These are phyloP conservation scores for Neolamprologus longior DNA, from an alignment of 2,113 vertebrate species.

Conservation along the genomic window DNA sequence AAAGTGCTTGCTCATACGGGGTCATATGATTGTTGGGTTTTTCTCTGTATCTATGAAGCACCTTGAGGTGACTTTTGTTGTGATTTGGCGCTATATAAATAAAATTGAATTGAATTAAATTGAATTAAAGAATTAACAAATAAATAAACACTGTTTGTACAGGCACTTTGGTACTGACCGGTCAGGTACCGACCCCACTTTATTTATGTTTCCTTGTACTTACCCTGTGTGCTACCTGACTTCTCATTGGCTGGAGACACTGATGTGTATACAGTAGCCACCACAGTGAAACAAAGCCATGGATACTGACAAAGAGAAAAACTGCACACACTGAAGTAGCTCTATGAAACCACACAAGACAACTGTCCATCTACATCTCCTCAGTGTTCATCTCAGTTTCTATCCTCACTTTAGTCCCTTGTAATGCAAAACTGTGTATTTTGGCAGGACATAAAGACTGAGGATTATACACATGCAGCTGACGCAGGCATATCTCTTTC, in stretches of 20 bases:
- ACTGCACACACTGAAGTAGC: neutral
- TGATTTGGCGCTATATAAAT: neutral
- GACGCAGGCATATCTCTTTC: conserved; percentile 46
- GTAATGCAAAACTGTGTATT: conserved; percentile 26
- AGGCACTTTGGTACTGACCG: neutral
- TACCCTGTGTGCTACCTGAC: neutral
- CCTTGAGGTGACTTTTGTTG: neutral
- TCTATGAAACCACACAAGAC: neutral
- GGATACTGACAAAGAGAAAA: neutral
- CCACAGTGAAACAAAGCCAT: neutral
- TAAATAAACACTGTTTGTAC: neutral
- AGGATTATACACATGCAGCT: conserved; percentile 58
- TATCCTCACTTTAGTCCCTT: neutral
- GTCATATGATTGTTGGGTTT: neutral
- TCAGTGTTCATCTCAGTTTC: neutral
- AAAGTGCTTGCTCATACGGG: neutral
- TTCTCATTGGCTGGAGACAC: neutral
- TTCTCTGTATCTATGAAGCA: neutral
- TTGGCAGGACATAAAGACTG: conserved; percentile 59
- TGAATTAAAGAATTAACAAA: neutral
- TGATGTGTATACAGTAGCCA: neutral
- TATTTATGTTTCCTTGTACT: neutral
- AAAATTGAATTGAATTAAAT: neutral
- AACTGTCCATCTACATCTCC: neutral
- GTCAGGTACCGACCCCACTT: neutral